Evolutionary conservation across 2,113 vertebrate genomes (phyloP), one percentile per base, ranked within the genome.

Genomic region (Vanacampus margaritifer): DNA sequence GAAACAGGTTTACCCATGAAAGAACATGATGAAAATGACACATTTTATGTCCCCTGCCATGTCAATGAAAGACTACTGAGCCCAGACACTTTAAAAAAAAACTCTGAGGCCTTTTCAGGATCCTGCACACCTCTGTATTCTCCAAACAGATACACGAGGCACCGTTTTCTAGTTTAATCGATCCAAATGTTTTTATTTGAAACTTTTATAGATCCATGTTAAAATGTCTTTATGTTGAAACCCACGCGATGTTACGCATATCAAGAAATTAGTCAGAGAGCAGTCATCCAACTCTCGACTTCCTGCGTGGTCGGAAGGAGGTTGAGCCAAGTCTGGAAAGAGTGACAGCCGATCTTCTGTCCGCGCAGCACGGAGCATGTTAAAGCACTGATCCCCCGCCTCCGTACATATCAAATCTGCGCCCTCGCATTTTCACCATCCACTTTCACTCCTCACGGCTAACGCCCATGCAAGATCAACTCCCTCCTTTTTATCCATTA

Each of bases 341-440:
- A 89, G 74, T 87, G 86, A 88, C 91, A 89, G 89, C 70, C 58
- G 80, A 84, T 90, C 78, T 87, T 80, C 86, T 86, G 84, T 89
- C 86, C 62, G 74, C 87, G 75, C 88, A 87, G 61, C 88, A 84
- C 79, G 85, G 84, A 80, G 79, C 82, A 66, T 87, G 84, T 84
- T 83, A 88, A 87, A 81, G 64, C 79, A 76, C 68, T 77, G 82
- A 75, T 87, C 79, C 82, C 39, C 67, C 82, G 82, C 88, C 92
- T 86, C 87, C 75, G 74, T 74, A 79, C 88, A 84, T 46, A 76
- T 87, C 84, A 78, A 94, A 92, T 93, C 91, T 91, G 89, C 87
- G 75, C 69, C 73, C 75, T 68, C 64, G 0, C 74, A 75, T 72
- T 78, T 87, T 88, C 89, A 86, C 82, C 89, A 84, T 89, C 51